Percentiles rank a stretch among this genome's conserved stretches.
phyloP scores from a whole-genome alignment of 1,140 invertebrate species.

The Drosophila subpulchrella region DNA sequence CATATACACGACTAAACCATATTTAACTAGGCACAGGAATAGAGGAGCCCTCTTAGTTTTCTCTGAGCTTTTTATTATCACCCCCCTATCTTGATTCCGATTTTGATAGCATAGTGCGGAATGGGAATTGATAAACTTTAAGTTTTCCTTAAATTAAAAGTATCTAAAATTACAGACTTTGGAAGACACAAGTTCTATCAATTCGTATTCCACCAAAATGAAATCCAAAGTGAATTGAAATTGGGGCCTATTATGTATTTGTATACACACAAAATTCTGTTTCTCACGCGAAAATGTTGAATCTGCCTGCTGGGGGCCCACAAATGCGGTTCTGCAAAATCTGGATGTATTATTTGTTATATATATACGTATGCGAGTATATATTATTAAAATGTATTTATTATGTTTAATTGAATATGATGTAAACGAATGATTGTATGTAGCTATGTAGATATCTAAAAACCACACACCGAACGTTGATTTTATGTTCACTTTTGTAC shows the following conservation, averaged over 20 bases:
- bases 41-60: constrained; percentile 43
- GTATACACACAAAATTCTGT: constrained; percentile 47
- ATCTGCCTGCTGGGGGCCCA: constrained; percentile 42
- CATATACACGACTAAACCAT: constrained; percentile 13
- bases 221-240: background rate
- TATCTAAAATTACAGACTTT: background rate
- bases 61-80: constrained; percentile 59
- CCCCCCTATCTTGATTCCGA: background rate
- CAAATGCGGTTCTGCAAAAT: constrained; percentile 35
- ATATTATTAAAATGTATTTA: constrained; percentile 73
- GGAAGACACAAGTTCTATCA: background rate
- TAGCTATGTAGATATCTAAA: constrained; percentile 76
- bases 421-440: constrained; percentile 63
- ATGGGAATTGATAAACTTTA: constrained; percentile 5
- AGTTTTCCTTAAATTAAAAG: background rate
- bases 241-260: constrained; percentile 49
- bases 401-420: constrained; percentile 74
- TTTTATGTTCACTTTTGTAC: constrained; percentile 79
- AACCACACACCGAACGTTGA: constrained; percentile 57
- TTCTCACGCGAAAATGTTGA: constrained; percentile 65
- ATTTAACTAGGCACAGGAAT: constrained; percentile 39
- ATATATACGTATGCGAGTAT: constrained; percentile 56
- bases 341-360: constrained; percentile 79
- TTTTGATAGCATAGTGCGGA: constrained; percentile 1
- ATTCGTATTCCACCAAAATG: constrained; percentile 11